Evolutionary conservation across 1,140 invertebrate species (phyloP).

Genomic region (Brachionus sp.): DNA sequence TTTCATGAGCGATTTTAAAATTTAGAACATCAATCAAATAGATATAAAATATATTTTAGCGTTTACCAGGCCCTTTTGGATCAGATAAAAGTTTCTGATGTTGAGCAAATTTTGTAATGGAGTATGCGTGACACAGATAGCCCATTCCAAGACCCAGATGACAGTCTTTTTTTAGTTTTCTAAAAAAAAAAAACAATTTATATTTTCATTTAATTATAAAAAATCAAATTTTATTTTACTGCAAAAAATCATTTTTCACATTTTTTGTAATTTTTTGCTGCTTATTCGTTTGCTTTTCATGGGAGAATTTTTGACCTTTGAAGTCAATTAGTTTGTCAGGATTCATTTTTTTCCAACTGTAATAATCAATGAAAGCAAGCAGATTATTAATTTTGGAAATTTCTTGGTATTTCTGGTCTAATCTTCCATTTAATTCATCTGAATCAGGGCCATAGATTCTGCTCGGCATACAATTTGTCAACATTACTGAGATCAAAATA

Average conservation of each 20-base stretch:
- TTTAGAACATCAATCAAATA: not conserved
- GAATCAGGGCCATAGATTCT: not conserved
- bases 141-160: conserved; percentile 38
- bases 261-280: not conserved
- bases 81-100: conserved; percentile 28
- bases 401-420: not conserved
- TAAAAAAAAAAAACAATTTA: not conserved
- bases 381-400: not conserved
- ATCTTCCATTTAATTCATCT: not conserved
- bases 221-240: not conserved
- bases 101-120: conserved; percentile 39
- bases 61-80: conserved; percentile 31
- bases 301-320: not conserved
- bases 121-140: conserved; percentile 39
- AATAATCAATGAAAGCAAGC: not conserved
- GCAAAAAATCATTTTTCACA: not conserved
- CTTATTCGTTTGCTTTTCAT: not conserved
- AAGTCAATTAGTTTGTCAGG: not conserved
- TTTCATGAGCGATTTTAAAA: not conserved
- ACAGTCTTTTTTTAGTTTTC: conserved; percentile 34
- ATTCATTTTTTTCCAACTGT: not conserved
- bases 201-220: not conserved
- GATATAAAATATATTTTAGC: not conserved
- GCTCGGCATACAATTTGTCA: not conserved
- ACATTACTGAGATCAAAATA: not conserved